Evolutionary conservation across 2,113 vertebrate genomes (phyloP), one percentile per base, ranked within the genome.

Genomic region (Balaenoptera acutorostrata): DNA sequence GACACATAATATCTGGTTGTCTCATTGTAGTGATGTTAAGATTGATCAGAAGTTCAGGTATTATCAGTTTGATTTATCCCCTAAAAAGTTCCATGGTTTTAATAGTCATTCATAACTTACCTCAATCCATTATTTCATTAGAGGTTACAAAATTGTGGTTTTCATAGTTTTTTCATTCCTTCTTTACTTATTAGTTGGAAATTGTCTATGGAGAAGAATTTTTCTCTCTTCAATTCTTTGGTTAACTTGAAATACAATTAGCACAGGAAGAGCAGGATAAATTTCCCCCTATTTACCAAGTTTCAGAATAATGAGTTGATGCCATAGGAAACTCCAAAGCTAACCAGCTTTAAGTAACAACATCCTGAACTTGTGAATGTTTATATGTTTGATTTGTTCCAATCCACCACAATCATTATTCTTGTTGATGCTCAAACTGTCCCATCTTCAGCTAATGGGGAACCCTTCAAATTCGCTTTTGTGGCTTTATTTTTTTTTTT

Each of bases 301-400:
- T 91, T 96, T 88, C 31, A 96, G 44, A 96, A 92, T 8, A 78
- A 85, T 83, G 31, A 93, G 6, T 84, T 71, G 57, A 41, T 96
- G 61, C 27, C 33, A 63, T 27, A 72, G 12, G n/a, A 78, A 94
- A 81, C 25, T 46, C 12, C 41, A 87, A 96, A 94, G 57, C 61
- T 81, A 64, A 87, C 17, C 36, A 75, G 18, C 81, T 93, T 92
- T 93, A 72, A 87, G 41, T 77, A 85, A 78, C 49, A 85, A 83
- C 41, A 80, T 93, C 66, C 61, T 77, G 59, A 93, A 61, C 55
- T 75, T n/a, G 25, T 13, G 1, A 3, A 63, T 84, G 94, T 97
- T 81, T 84, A 83, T 61, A 13, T 55, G 27, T 84, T 94, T 92
- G 15, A 41, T n/a, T 90, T 86, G 36, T 49, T 95, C 93, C 33